Evolutionary conservation across 2,888 invertebrate species (phyloP).

Genomic region (Piscicola geometra): DNA sequence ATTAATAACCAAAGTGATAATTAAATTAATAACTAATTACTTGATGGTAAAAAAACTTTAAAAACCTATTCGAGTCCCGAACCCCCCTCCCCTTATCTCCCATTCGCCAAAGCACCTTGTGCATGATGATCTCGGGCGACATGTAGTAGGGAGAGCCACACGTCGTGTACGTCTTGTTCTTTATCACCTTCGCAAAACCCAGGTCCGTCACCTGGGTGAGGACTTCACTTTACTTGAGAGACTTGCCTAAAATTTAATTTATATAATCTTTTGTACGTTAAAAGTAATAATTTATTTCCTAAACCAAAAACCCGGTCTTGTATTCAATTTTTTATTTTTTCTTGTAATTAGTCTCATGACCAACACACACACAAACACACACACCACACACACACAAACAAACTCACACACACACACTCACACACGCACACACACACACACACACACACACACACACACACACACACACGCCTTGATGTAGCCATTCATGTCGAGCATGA

Average conservation of each 20-base stretch:
- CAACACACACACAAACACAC: neutral
- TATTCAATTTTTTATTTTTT: neutral
- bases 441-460: too few species aligned
- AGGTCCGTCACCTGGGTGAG: slow-evolving; percentile 31
- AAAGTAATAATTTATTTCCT: too few species aligned
- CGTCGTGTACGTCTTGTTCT: slow-evolving; percentile 25
- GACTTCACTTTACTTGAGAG: too few species aligned
- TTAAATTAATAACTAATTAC: too few species aligned
- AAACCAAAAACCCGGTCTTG: neutral
- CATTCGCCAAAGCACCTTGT: too few species aligned
- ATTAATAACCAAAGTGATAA: too few species aligned
- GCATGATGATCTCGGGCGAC: slow-evolving; percentile 32
- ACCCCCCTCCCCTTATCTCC: too few species aligned
- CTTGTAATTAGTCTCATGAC: neutral
- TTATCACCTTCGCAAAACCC: slow-evolving; percentile 31
- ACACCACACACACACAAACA: neutral
- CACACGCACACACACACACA: neutral
- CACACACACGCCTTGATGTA: slow-evolving; percentile 31
- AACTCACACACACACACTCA: neutral
- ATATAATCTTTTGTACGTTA: too few species aligned
- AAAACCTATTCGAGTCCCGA: neutral
- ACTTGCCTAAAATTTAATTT: too few species aligned
- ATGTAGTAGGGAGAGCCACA: slow-evolving; percentile 34
- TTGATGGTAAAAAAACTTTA: too few species aligned
- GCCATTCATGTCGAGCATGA: slow-evolving; percentile 32